Conservation (phyloP, 1,140 invertebrate genomes). For the Centruroides sculpturatus region DNA sequence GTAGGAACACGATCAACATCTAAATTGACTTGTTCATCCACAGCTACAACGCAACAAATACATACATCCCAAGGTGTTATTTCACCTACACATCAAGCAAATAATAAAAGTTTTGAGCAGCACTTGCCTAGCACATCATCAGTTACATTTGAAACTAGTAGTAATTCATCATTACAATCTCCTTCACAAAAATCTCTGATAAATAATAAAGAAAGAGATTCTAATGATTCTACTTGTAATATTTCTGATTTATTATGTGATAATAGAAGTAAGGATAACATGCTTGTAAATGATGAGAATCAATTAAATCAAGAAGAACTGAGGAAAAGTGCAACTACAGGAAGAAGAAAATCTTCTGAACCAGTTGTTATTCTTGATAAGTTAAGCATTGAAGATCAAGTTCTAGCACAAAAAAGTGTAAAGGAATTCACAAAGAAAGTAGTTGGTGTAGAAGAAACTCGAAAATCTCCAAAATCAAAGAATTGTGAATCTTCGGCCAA, state of each 20-base stretch:
- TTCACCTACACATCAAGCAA: not conserved
- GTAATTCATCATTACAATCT: no score
- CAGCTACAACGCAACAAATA: constrained; percentile 2
- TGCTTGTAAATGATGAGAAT: no score
- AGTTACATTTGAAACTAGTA: no score
- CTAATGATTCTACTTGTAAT: no score
- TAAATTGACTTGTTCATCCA: constrained; percentile 5
- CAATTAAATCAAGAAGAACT: not conserved
- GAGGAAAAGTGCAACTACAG: not conserved
- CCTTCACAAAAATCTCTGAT: no score
- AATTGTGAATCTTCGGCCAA: no score
- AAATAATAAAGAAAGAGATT: no score
- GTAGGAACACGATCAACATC: not conserved
- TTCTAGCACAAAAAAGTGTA: constrained; percentile 14
- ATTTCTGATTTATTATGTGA: no score
- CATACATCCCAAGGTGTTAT: constrained; percentile 5
- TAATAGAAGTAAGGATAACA: no score
- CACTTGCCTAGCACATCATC: not conserved
- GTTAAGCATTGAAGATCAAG: constrained; percentile 9
- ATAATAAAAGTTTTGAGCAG: not conserved
- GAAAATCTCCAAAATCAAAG: not conserved
- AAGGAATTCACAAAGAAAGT: constrained; percentile 7
- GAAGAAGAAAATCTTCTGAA: not conserved
- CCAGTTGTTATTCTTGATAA: constrained; percentile 11
- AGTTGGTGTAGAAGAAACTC: not conserved